Evolutionary conservation across 2,797 vertebrate species (phyloP), one percentile per base, ranked within the genome.

Genomic region (Microcaecilia unicolor): DNA sequence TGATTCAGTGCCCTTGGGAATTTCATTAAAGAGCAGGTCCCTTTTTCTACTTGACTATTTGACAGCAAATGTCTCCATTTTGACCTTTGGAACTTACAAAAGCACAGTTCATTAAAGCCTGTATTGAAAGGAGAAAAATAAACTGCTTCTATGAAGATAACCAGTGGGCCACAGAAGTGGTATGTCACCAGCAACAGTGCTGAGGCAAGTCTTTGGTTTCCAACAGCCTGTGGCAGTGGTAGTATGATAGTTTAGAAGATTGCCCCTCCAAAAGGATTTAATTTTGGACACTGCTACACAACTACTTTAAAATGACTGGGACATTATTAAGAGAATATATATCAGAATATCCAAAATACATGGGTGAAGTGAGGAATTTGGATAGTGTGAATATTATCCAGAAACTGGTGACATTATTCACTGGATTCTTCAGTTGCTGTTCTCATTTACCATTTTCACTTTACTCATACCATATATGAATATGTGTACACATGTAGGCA

Each of bases 181-280:
- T 54, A 59, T 50, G 67, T 67, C 46, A n/a, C n/a, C 82, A 76
- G 63, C 56, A 85, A 76, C 76, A 87, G 74, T 80, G 71, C 84
- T 75, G 82, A 83, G 87, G 88, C 89, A 91, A 88, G 86, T 96
- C 96, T 99, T 99, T 99, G 94, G 94, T 97, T 92, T 89, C 76
- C 65, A 70, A 79, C 76, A 63, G 59, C 85, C 88, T 76, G 47
- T 42, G 79, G 69, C 70, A 75, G 69, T 67, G 77, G 76, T 81
- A 64, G 78, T 24, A 36, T 70, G 44, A 70, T 67, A 47, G 39
- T 51, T 64, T 54, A 67, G 57, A 67, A 72, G 67, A 72, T 50
- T 70, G 70, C 70, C n/a, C 16, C 18, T 22, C 25, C 61, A 19
- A 28, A 18, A 30, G 19, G 8, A 36, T 41, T 49, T 34, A 29